Evolutionary conservation across 2,888 invertebrate species (phyloP).

Genomic region (Agonum fuliginosum): DNA sequence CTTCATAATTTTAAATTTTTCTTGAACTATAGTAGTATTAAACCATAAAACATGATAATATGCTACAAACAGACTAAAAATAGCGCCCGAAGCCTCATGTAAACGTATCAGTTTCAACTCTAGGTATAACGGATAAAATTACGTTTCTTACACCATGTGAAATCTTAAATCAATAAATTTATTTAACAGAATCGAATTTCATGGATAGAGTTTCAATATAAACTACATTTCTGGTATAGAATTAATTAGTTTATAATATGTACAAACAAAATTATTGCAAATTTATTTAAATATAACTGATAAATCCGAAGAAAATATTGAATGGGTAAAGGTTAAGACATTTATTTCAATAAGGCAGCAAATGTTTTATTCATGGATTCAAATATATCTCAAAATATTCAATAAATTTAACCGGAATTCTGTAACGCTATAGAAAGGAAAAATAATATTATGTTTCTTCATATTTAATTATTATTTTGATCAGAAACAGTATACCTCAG

Average conservation of each 20-base stretch:
- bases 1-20: neutral
- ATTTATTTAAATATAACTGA: neutral
- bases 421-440: neutral
- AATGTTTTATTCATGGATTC: slow-evolving; percentile 19
- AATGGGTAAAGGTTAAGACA: too few relatives aligned
- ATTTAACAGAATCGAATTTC: slow-evolving; percentile 41
- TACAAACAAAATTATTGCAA: too few relatives aligned
- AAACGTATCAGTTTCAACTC: slow-evolving; percentile 46
- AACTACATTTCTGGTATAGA: too few relatives aligned
- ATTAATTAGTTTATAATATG: too few relatives aligned
- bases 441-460: neutral
- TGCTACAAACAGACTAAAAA: slow-evolving; percentile 40
- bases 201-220: slow-evolving; percentile 44
- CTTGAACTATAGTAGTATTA: neutral
- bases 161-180: slow-evolving; percentile 55
- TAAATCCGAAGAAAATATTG: neutral
- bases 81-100: slow-evolving; percentile 43
- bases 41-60: slow-evolving; percentile 41
- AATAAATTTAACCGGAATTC: neutral
- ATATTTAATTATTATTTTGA: slow-evolving; percentile 7
- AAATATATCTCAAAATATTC: neutral
- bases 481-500: neutral
- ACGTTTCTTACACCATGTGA: slow-evolving; percentile 48
- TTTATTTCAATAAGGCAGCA: neutral
- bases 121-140: slow-evolving; percentile 44